phyloP scores from a whole-genome alignment of 2,113 vertebrate species.

The Turdus rufiventris region DNA sequence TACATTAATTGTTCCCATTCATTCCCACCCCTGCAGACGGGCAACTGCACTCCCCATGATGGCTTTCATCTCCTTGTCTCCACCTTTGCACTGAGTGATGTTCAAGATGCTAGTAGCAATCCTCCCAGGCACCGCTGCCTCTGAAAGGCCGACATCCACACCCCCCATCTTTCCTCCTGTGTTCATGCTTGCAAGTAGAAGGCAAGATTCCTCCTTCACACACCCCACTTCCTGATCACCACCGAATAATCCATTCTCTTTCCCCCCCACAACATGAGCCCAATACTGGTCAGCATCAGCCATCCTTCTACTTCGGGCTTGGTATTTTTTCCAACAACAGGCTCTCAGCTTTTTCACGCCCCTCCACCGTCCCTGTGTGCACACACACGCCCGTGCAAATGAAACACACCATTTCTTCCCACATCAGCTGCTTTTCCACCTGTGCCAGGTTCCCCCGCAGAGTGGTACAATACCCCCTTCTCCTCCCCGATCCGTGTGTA shows the following conservation, averaged over 20 bases:
- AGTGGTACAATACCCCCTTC: not conserved
- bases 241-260: not conserved
- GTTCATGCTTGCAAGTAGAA: not conserved
- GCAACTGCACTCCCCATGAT: not conserved
- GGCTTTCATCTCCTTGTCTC: constrained; percentile 16
- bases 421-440: not conserved
- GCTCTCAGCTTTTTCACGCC: not conserved
- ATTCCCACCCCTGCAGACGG: not conserved
- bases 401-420: not conserved
- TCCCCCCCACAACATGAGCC: not conserved
- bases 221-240: not conserved
- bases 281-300: not conserved
- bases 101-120: not conserved
- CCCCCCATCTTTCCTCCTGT: not conserved
- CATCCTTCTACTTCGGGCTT: not conserved
- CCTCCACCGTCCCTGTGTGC: not conserved
- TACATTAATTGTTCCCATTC: not conserved
- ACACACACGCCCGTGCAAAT: not conserved
- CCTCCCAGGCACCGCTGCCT: not conserved
- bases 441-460: not conserved
- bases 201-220: not conserved
- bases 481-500: not conserved
- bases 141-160: not conserved
- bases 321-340: not conserved
- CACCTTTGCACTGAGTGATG: not conserved